Conservation (phyloP, 2,888 invertebrate genomes). For the Callinectes sapidus region DNA sequence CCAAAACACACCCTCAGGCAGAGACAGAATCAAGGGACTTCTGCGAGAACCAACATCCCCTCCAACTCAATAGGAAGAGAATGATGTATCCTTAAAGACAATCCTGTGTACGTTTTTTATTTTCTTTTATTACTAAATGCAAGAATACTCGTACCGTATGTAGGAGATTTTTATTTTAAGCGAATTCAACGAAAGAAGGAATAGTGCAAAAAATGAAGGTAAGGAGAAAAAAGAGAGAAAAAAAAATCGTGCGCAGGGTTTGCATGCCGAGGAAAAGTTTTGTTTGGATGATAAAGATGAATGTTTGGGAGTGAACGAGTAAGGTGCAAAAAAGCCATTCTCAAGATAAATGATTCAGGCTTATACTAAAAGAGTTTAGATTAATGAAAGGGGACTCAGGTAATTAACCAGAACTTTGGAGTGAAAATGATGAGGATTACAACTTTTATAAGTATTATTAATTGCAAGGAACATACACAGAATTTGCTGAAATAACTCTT, state of each 20-base stretch:
- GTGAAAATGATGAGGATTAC: background rate
- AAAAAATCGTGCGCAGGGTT: background rate
- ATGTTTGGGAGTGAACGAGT: background rate
- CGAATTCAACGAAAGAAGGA: background rate
- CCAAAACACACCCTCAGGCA: too few species aligned
- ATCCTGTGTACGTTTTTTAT: background rate
- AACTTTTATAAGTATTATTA: background rate
- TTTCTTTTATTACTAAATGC: background rate
- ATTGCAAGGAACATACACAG: background rate
- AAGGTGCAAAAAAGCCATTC: background rate
- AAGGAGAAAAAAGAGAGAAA: background rate
- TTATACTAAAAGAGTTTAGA: constrained; percentile 16
- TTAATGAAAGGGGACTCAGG: background rate
- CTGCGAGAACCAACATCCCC: too few species aligned
- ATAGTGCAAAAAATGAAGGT: background rate
- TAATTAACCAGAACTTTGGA: constrained; percentile 21
- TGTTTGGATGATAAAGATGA: constrained; percentile 9
- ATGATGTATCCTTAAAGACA: background rate
- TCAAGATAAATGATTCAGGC: background rate
- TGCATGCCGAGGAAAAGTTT: background rate
- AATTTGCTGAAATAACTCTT: background rate
- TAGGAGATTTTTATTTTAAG: background rate
- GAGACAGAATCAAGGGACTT: too few species aligned
- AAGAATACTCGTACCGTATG: too few species aligned
- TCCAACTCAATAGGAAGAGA: too few species aligned